Evolutionary conservation across 1,140 invertebrate genomes (phyloP).

Genomic region (Anadara kagoshimensis): DNA sequence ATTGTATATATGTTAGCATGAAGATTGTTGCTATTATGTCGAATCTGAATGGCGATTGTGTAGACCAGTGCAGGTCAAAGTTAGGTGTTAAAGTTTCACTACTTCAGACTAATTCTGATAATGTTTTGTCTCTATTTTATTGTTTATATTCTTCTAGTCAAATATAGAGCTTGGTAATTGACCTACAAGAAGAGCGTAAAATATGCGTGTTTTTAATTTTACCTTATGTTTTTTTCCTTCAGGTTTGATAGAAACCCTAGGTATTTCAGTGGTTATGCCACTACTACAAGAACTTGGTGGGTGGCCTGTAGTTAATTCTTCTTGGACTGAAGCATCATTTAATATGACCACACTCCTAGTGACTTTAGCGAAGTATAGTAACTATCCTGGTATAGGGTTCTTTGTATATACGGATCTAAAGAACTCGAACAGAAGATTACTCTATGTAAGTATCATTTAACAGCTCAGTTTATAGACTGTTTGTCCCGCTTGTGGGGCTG

Average conservation of each 20-base stretch:
- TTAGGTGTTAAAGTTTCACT: no score
- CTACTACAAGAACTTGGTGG: slow-evolving; percentile 53
- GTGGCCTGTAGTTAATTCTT: slow-evolving; percentile 58
- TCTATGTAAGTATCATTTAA: slow-evolving; percentile 78
- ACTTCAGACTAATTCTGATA: no score
- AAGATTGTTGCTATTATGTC: no score
- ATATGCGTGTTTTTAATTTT: background rate
- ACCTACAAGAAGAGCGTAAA: no score
- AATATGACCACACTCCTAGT: slow-evolving; percentile 32
- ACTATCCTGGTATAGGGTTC: slow-evolving; percentile 38
- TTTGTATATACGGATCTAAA: slow-evolving; percentile 77
- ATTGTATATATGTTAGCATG: no score
- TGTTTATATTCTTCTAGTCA: no score
- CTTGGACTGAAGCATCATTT: slow-evolving; percentile 32
- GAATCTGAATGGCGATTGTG: no score
- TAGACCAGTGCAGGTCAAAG: no score
- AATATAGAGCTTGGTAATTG: no score
- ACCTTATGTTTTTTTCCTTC: slow-evolving; percentile 2
- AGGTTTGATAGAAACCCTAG: slow-evolving; percentile 49
- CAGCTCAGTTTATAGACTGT: no score
- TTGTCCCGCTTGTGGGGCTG: no score
- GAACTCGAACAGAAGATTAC: slow-evolving; percentile 87
- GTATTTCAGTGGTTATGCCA: slow-evolving; percentile 38
- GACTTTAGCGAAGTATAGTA: slow-evolving; percentile 40
- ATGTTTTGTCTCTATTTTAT: no score